Conservation (phyloP, 2,113 vertebrate genomes). For the Hippocampus abdominalis region DNA sequence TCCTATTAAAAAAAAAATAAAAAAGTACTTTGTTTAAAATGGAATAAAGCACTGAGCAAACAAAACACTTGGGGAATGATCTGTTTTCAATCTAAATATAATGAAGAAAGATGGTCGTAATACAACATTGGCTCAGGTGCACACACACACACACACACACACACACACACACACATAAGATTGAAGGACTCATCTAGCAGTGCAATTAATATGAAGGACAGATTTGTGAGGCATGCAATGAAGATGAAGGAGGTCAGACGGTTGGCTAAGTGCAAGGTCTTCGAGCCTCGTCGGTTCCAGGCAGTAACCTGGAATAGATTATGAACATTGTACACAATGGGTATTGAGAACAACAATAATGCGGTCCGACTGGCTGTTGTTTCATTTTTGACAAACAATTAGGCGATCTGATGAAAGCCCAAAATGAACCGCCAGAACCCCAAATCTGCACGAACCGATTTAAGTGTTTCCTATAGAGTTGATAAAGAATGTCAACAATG, state of each 20-base stretch:
- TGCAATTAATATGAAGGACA: background rate
- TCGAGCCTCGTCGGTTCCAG: background rate
- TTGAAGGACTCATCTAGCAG: background rate
- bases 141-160: conserved; percentile 7
- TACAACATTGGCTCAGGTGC: background rate
- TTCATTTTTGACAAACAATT: background rate
- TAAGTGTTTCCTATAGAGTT: no score
- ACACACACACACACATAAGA: background rate
- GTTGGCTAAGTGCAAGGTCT: background rate
- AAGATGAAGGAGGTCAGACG: background rate
- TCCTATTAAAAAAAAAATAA: background rate
- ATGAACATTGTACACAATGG: background rate
- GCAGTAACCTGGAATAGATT: background rate
- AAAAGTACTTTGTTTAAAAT: no score
- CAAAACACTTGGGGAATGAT: no score
- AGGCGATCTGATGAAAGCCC: no score
- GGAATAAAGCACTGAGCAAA: no score
- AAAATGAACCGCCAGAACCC: no score
- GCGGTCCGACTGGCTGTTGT: background rate
- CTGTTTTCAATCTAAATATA: background rate
- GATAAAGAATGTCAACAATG: no score
- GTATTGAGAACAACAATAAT: background rate
- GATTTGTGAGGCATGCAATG: background rate
- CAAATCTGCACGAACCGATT: no score
- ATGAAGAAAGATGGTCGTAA: background rate